phyloP scores from a whole-genome alignment of 92 coral and sea anemone genomes.

The Palythoa caribaeorum region DNA sequence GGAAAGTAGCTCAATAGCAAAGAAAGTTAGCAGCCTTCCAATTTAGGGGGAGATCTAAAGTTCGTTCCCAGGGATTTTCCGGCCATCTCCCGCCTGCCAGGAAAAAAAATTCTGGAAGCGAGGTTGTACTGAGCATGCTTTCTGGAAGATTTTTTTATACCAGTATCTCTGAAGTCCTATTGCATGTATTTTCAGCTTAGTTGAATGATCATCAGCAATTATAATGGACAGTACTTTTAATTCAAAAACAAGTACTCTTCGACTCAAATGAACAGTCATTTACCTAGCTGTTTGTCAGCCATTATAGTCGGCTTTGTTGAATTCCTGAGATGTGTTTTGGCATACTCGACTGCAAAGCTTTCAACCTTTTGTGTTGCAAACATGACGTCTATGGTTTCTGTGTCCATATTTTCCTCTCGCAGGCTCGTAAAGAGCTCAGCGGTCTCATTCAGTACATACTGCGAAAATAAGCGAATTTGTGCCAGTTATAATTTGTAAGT shows the following conservation, averaged over 20 bases:
- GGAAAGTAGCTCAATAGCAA: too few species aligned
- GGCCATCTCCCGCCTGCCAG: too few species aligned
- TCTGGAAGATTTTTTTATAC: too few species aligned
- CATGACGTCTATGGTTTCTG: slow-evolving; percentile 21
- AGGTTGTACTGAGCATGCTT: too few species aligned
- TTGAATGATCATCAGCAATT: too few species aligned
- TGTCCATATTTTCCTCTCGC: background rate
- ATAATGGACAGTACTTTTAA: background rate
- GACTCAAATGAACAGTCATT: background rate
- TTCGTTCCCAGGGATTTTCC: too few species aligned
- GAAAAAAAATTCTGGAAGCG: too few species aligned
- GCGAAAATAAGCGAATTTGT: background rate
- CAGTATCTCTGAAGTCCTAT: too few species aligned
- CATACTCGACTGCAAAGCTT: slow-evolving; percentile 22
- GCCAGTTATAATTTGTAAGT: background rate
- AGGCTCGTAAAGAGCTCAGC: background rate
- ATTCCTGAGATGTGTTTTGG: slow-evolving; percentile 8
- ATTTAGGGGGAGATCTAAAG: too few species aligned
- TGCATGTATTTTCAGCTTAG: too few species aligned
- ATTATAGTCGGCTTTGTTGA: background rate
- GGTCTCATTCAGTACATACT: slow-evolving; percentile 27
- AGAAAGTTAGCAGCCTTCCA: too few species aligned
- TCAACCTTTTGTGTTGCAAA: slow-evolving; percentile 9
- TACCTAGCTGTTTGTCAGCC: slow-evolving; percentile 16
- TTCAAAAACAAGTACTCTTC: background rate